Evolutionary conservation across 1,140 invertebrate genomes (phyloP).

Genomic region (Caenorhabditis latens): DNA sequence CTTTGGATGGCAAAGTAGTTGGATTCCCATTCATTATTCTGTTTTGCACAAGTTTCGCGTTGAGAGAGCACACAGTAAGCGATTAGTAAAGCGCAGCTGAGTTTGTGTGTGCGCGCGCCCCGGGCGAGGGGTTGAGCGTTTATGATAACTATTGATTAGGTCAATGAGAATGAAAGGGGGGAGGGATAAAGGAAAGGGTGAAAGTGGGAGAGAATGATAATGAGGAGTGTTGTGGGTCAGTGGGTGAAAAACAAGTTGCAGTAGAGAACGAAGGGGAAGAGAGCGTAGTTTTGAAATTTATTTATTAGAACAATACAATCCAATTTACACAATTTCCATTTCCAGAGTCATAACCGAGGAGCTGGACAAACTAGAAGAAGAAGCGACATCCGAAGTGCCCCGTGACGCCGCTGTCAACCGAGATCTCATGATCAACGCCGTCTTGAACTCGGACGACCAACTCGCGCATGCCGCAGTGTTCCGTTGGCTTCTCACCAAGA

Average conservation of each 20-base stretch:
- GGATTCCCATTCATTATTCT: no score
- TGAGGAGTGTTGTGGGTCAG: background rate
- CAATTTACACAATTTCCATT: background rate
- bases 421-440: constrained; percentile 62
- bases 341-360: constrained; percentile 55
- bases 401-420: background rate
- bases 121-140: no score
- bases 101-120: background rate
- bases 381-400: background rate
- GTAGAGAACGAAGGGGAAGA: no score
- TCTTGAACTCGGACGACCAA: constrained; percentile 84
- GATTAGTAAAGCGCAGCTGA: background rate
- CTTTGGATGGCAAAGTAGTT: background rate
- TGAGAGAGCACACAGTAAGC: background rate
- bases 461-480: constrained; percentile 90
- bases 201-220: background rate
- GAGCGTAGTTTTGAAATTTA: no score
- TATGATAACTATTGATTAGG: constrained; percentile 24
- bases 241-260: background rate
- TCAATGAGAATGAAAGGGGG: background rate
- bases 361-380: background rate
- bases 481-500: constrained; percentile 87
- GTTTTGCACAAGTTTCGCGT: no score
- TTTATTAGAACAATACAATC: no score
- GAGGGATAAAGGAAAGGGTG: background rate